phyloP scores from a whole-genome alignment of 2,113 vertebrate species.

The Pelusios castaneus region DNA sequence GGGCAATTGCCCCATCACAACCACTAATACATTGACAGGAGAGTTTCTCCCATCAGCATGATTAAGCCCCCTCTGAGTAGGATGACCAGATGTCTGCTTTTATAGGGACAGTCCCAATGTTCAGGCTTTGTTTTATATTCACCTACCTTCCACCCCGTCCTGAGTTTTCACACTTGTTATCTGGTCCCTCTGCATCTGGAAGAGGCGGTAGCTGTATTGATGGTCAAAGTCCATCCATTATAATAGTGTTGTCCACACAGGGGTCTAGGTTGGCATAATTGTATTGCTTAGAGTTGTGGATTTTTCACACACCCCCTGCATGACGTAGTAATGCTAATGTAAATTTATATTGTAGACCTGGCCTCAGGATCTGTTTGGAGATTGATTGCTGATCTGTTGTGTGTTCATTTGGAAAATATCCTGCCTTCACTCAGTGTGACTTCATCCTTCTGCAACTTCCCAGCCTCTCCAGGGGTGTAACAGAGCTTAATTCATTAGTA shows the following conservation, averaged over 20 bases:
- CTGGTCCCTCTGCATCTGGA: neutral
- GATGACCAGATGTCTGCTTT: no score
- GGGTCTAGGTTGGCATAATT: neutral
- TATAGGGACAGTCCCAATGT: no score
- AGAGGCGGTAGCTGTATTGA: neutral
- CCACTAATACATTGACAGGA: no score
- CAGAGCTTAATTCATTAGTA: accelerated
- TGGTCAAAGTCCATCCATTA: neutral
- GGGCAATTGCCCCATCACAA: no score
- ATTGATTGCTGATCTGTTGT: neutral
- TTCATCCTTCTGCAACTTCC: neutral
- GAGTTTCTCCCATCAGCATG: neutral
- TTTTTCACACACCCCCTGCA: neutral
- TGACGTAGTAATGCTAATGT: neutral
- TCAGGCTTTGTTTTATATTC: no score
- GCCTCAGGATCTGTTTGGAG: neutral
- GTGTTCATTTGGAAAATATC: neutral
- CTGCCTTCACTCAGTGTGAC: neutral
- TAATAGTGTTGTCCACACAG: neutral
- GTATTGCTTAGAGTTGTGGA: neutral
- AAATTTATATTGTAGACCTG: neutral
- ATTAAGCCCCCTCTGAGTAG: no score
- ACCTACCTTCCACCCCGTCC: no score
- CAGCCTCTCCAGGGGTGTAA: accelerated
- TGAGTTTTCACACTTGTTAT: no score